A percentile compares a stretch with the other conserved stretches of the same genome.
Conservation (phyloP, 2,888 invertebrate genomes). For the Andrena dorsata region DNA sequence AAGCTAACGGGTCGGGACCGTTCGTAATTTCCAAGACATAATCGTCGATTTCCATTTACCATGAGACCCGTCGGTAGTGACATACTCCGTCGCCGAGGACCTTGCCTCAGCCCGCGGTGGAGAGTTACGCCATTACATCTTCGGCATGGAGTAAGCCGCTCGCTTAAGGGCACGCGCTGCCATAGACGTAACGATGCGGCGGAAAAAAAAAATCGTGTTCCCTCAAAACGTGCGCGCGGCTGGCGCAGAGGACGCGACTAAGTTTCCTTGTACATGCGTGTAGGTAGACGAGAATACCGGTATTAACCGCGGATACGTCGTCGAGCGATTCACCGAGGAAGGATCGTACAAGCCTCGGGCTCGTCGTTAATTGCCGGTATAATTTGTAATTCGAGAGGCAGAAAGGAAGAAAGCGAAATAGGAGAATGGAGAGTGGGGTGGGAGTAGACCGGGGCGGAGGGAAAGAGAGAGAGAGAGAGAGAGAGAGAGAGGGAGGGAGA, state of each 20-base stretch:
- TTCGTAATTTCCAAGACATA: slow-evolving; percentile 69
- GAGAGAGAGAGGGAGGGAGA: slow-evolving; percentile 16
- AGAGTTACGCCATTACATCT: slow-evolving; percentile 64
- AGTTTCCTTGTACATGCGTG: slow-evolving; percentile 64
- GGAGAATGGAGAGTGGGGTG: slow-evolving; percentile 30
- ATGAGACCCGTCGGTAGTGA: slow-evolving; percentile 58
- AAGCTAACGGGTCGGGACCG: slow-evolving; percentile 47
- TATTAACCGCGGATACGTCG: slow-evolving; percentile 65
- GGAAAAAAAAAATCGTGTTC: slow-evolving; percentile 74
- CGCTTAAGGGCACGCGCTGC: slow-evolving; percentile 70
- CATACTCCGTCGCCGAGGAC: slow-evolving; percentile 38
- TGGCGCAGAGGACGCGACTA: slow-evolving; percentile 40
- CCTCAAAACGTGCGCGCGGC: slow-evolving; percentile 63
- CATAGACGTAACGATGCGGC: slow-evolving; percentile 61
- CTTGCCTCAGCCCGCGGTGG: slow-evolving; percentile 30
- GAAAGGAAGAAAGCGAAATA: slow-evolving; percentile 50
- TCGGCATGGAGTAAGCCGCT: slow-evolving; percentile 54
- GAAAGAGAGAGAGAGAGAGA: slow-evolving; percentile 9
- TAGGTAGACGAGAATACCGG: slow-evolving; percentile 62
- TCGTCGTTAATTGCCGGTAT: slow-evolving; percentile 77
- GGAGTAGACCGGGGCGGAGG: slow-evolving; percentile 12
- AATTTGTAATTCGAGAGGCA: slow-evolving; percentile 78
- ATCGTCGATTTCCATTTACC: slow-evolving; percentile 73
- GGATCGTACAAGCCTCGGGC: slow-evolving; percentile 70
- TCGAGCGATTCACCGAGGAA: slow-evolving; percentile 68